phyloP scores from a whole-genome alignment of 2,888 invertebrate genomes.

The Electrophaes corylata region DNA sequence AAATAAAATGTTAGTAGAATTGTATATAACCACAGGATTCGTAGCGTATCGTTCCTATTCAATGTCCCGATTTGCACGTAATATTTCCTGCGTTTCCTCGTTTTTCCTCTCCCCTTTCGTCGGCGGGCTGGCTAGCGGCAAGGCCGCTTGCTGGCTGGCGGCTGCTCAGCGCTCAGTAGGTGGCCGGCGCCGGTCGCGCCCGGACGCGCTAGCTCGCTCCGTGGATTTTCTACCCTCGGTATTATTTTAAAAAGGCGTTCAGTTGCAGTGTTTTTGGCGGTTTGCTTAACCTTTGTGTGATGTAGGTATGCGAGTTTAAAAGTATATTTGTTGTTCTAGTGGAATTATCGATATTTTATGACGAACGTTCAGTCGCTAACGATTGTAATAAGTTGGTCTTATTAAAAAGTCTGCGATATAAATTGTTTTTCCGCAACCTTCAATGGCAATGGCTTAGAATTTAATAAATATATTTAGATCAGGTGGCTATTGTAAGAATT shows the following conservation, averaged over 20 bases:
- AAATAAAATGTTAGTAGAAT: constrained; percentile 13
- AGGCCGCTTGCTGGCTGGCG: background rate
- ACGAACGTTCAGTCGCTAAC: background rate
- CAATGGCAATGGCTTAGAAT: too few species aligned
- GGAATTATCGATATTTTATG: background rate
- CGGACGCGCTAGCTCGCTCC: constrained; percentile 44
- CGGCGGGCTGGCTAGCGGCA: background rate
- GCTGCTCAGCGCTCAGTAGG: constrained; percentile 34
- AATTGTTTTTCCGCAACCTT: too few species aligned
- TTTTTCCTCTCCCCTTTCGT: background rate
- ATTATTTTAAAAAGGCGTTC: background rate
- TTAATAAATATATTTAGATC: too few species aligned
- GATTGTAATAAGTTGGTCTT: background rate
- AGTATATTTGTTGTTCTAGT: background rate
- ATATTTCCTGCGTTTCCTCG: constrained; percentile 28
- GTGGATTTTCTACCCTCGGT: constrained; percentile 13
- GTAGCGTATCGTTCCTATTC: constrained; percentile 13
- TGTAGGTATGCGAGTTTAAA: background rate
- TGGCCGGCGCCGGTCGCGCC: constrained; percentile 51
- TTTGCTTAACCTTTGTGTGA: constrained; percentile 10
- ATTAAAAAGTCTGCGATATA: background rate
- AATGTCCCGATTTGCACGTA: constrained; percentile 33
- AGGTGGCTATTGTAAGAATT: too few species aligned
- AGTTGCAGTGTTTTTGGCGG: constrained; percentile 12
- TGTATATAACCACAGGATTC: background rate